Evolutionary conservation across 2,888 invertebrate species (phyloP).

Genomic region (Xylocampa areola): DNA sequence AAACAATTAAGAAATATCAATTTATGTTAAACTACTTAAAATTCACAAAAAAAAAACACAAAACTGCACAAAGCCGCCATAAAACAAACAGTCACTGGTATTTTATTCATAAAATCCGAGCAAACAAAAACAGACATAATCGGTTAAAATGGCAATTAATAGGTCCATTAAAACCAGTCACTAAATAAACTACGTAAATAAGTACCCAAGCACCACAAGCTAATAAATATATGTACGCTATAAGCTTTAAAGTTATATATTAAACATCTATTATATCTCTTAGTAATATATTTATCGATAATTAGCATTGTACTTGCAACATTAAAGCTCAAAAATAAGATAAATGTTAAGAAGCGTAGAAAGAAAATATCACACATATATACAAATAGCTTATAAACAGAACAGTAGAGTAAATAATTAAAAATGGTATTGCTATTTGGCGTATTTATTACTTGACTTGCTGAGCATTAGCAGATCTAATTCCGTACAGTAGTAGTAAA

Average conservation of each 20-base stretch:
- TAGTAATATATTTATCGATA: slow-evolving; percentile 67
- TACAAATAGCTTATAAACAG: slow-evolving; percentile 55
- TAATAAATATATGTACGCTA: slow-evolving; percentile 77
- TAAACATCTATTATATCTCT: slow-evolving; percentile 79
- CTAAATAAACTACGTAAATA: slow-evolving; percentile 73
- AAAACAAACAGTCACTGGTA: not conserved
- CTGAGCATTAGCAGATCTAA: too few relatives aligned
- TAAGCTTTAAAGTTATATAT: slow-evolving; percentile 75
- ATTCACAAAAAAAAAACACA: not conserved
- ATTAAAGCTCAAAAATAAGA: slow-evolving; percentile 86
- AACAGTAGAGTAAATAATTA: slow-evolving; percentile 41
- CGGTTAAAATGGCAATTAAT: slow-evolving; percentile 14
- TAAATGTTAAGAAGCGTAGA: slow-evolving; percentile 63
- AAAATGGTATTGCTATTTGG: slow-evolving; percentile 27
- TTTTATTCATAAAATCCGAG: not conserved
- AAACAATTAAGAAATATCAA: too few relatives aligned
- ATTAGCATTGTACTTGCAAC: slow-evolving; percentile 83
- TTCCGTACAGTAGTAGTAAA: too few relatives aligned
- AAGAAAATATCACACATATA: slow-evolving; percentile 59
- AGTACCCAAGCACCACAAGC: slow-evolving; percentile 87
- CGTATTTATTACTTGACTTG: slow-evolving; percentile 1
- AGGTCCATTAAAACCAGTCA: slow-evolving; percentile 68
- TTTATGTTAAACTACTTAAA: not conserved
- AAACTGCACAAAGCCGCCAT: not conserved
- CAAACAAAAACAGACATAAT: slow-evolving; percentile 18